Evolutionary conservation across 1,140 invertebrate species (phyloP), one percentile per base, ranked within the genome.

Genomic region (Chlorops oryzae): DNA sequence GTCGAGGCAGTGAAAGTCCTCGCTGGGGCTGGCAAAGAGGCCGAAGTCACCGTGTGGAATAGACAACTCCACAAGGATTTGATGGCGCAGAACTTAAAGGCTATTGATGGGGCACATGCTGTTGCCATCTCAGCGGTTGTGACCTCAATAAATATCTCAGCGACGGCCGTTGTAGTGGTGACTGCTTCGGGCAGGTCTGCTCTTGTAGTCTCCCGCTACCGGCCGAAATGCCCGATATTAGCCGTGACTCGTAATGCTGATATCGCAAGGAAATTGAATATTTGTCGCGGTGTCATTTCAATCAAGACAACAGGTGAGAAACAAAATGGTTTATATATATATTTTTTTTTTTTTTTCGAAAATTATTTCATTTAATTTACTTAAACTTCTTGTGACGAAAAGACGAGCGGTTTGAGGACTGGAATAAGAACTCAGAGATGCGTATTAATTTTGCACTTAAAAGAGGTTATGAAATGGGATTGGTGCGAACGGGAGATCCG

Each of bases 111-210:
- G 9, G 86, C 92, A 0, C 92, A 97, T 64, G 88, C 94, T 0
- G 83, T 92, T 24, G 96, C 96, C 4, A 95, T 99, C 59, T 92
- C 95, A n/a, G 85, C 94, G 1, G 95, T 98, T 1, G 93, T 97
- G 69, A 95, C 94, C 2, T 89, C 96, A 0, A 81, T 87, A 57
- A 95, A 95, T 63, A 90, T 87, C 61, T 77, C 86, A 59, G 95
- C 96, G 2, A 81, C 86, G n/a, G 92, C 94, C 7, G 96, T 99
- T 53, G 89, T 97, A 51, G 86, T 93, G 12, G 85, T 99, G 37
- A 99, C 97, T 10, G 98, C 95, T 0, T 90, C 89, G 18, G 97
- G 97, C 34, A 80, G 86, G 17, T 93, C 92, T 0, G 92, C 93
- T 2, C 84, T 92, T 68, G 75, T 96, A 42, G 80, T 98, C 47